These are phyloP conservation scores for Poeciliopsis retropinna DNA, from an alignment of 2,113 vertebrate genomes.

Conservation along the genomic window DNA sequence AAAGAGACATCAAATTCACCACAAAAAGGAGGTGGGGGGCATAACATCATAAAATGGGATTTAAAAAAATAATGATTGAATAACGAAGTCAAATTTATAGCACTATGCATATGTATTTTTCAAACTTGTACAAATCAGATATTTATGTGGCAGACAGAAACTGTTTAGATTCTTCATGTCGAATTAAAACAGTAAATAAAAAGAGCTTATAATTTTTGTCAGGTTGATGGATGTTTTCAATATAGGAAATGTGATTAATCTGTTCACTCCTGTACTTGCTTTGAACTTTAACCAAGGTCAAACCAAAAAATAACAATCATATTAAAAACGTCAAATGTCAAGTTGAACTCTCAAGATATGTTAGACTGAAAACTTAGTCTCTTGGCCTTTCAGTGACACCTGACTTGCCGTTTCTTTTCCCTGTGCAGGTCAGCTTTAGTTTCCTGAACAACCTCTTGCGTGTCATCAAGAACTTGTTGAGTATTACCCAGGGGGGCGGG, in stretches of 20 bases:
- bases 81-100: too few species aligned
- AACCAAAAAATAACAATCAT: not conserved
- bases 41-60: not conserved
- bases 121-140: not conserved
- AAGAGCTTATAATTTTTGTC: not conserved
- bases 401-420: slow-evolving; percentile 15
- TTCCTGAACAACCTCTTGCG: slow-evolving; percentile 85
- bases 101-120: not conserved
- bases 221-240: not conserved
- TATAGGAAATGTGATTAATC: not conserved
- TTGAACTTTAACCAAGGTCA: too few species aligned
- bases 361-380: not conserved
- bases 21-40: not conserved
- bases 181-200: not conserved
- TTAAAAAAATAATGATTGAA: not conserved
- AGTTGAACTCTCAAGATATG: not conserved
- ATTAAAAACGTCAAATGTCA: not conserved
- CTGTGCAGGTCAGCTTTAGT: slow-evolving; percentile 83
- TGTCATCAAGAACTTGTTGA: slow-evolving; percentile 77
- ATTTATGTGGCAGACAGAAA: not conserved
- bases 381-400: slow-evolving; percentile 11
- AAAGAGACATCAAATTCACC: not conserved
- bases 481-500: slow-evolving; percentile 51
- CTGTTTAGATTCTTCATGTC: not conserved
- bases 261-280: not conserved